These are phyloP conservation scores for Zaprionus taronus DNA, from an alignment of 1,140 invertebrate species.

Conservation along the genomic window DNA sequence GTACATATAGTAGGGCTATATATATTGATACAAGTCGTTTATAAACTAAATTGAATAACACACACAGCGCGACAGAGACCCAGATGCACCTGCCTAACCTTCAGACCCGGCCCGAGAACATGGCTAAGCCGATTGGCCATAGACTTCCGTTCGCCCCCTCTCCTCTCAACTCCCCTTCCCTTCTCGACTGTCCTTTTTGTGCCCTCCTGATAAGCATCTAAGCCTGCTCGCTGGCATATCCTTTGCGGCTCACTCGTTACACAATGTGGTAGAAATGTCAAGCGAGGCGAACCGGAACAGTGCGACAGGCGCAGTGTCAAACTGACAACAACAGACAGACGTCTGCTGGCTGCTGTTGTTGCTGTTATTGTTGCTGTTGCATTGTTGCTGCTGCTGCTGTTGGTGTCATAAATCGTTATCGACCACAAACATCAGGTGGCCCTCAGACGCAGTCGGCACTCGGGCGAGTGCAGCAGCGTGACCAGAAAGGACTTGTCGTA, in stretches of 20 bases:
- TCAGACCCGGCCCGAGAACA: constrained; percentile 6
- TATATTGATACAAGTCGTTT: constrained; percentile 26
- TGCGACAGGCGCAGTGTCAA: constrained; percentile 64
- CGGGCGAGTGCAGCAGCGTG: constrained; percentile 29
- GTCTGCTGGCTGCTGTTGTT: constrained; percentile 27
- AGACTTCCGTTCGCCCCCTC: constrained; percentile 63
- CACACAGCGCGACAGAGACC: neutral
- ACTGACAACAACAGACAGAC: constrained; percentile 56
- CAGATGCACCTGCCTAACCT: constrained; percentile 48
- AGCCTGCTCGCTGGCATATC: constrained; percentile 57
- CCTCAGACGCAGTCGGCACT: constrained; percentile 68
- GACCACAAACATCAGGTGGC: constrained; percentile 83
- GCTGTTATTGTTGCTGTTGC: constrained; percentile 29
- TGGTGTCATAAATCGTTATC: constrained; percentile 84
- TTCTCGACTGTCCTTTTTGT: no score
- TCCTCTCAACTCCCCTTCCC: neutral
- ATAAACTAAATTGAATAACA: constrained; percentile 41
- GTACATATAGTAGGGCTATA: constrained; percentile 12
- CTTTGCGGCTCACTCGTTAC: constrained; percentile 34
- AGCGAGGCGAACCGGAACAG: constrained; percentile 43
- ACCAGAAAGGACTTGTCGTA: constrained; percentile 71
- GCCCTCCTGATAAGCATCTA: constrained; percentile 64
- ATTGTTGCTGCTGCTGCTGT: constrained; percentile 48
- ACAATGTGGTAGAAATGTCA: constrained; percentile 51
- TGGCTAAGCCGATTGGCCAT: constrained; percentile 40